phyloP scores from a whole-genome alignment of 2,888 invertebrate species.

The Craniophora ligustri region DNA sequence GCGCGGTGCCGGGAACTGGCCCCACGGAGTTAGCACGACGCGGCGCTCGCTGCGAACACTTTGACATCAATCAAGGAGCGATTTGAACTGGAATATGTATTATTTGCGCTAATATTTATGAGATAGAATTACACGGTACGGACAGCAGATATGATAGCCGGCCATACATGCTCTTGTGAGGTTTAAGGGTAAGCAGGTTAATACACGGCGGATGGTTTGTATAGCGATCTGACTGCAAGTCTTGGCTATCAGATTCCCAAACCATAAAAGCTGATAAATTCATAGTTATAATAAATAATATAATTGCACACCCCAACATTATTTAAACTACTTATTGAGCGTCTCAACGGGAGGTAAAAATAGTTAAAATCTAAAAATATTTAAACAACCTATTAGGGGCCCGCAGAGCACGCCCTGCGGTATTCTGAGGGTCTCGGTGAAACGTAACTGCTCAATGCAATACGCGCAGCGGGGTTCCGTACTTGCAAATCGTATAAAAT shows the following conservation, averaged over 20 bases:
- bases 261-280: too few relatives aligned
- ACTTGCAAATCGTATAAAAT: conserved; percentile 55
- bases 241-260: too few relatives aligned
- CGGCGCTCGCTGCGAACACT: conserved; percentile 41
- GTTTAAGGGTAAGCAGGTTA: conserved; percentile 27
- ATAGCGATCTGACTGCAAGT: too few relatives aligned
- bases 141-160: conserved; percentile 47
- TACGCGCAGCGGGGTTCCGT: conserved; percentile 67
- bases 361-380: conserved; percentile 55
- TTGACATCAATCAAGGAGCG: conserved; percentile 66
- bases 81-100: conserved; percentile 66
- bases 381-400: conserved; percentile 71
- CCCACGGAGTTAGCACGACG: conserved; percentile 33
- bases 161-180: conserved; percentile 18
- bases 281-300: background rate
- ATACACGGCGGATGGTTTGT: too few relatives aligned
- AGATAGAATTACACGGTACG: conserved; percentile 69
- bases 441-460: conserved; percentile 69
- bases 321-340: conserved; percentile 48
- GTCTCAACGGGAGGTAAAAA: conserved; percentile 57
- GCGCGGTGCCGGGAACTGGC: conserved; percentile 2
- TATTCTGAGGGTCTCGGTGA: conserved; percentile 58
- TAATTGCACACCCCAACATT: conserved; percentile 10
- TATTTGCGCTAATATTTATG: conserved; percentile 71
- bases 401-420: conserved; percentile 84